Base-by-base conservation (phyloP, 2,113 vertebrate species). In the Odocoileus hemionus region DNA sequence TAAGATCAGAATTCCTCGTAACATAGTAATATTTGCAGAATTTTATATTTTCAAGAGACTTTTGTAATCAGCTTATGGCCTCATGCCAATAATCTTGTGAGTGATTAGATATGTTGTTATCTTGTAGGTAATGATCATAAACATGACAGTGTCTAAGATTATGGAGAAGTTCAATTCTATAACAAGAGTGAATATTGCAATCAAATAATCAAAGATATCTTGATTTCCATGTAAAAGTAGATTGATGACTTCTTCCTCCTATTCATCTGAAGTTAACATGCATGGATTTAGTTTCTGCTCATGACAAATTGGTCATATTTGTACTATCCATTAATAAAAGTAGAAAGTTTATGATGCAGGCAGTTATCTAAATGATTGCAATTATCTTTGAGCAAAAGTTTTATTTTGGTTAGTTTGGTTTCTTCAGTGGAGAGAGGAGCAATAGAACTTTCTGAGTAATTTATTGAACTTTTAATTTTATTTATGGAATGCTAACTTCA, bases 271-370 rank as follows among this genome's bases (percentile, higher is more conserved):
- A 89, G 23, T 39, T 45, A 86, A 25, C 30, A 39, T 39, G n/a
- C 30, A 17, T 96, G 36, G 43, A 84, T 54, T 93, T 94, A 92
- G 78, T 80, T 96, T 89, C 76, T 92, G 45, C 47, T 95, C 15
- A 54, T n/a, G 67, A 83, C 28, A 61, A 64, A 70, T n/a, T 67
- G 57, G 25, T 52, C 26, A 16, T 36, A 43, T 94, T 89, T 96
- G 26, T 67, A 52, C 28, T 58, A 47, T 47, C 8, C 11, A 88
- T 70, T 76, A 90, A 61, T 85, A 79, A 93, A 91, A 94, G 54
- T 45, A 7, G 13, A 55, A 97, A 8, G 15, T 89, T 86, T 94
- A 26, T 14, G 86, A 7, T 52, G 13, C 7, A 89, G 43, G 30
- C 8, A 70, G 17, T 82, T 89, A 87, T 19, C 60, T 89, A 85